phyloP scores from a whole-genome alignment of 2,113 vertebrate species.

The Epinephelus moara region DNA sequence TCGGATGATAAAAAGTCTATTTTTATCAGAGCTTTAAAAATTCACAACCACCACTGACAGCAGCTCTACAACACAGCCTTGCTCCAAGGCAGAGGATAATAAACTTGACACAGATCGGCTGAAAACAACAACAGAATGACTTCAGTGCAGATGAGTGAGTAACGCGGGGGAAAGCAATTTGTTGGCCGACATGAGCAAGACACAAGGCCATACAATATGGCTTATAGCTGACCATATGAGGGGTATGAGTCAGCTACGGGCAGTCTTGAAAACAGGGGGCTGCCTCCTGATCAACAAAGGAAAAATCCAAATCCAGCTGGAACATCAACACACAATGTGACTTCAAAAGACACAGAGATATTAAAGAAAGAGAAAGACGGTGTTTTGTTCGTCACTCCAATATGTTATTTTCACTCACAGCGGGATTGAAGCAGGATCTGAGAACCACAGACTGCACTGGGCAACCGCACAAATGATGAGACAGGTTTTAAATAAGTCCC shows the following conservation, averaged over 20 bases:
- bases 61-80: neutral
- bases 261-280: neutral
- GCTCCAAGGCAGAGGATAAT: neutral
- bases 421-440: neutral
- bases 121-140: conserved; percentile 14
- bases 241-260: neutral
- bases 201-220: conserved; percentile 1
- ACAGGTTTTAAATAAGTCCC: conserved; percentile 11
- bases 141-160: conserved; percentile 9
- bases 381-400: neutral
- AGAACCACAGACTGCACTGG: neutral
- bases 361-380: neutral
- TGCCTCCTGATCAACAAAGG: neutral
- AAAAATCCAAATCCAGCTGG: neutral
- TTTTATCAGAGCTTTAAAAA: conserved; percentile 14
- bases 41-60: neutral
- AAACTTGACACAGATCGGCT: conserved; percentile 17
- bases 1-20: neutral
- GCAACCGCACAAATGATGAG: neutral
- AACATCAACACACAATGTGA: neutral
- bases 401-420: neutral
- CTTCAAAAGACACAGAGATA: neutral
- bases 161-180: conserved; percentile 20
- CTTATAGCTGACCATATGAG: neutral
- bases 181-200: conserved; percentile 14